phyloP scores from a whole-genome alignment of 2,888 invertebrate genomes.

The Drosophila crucigera region DNA sequence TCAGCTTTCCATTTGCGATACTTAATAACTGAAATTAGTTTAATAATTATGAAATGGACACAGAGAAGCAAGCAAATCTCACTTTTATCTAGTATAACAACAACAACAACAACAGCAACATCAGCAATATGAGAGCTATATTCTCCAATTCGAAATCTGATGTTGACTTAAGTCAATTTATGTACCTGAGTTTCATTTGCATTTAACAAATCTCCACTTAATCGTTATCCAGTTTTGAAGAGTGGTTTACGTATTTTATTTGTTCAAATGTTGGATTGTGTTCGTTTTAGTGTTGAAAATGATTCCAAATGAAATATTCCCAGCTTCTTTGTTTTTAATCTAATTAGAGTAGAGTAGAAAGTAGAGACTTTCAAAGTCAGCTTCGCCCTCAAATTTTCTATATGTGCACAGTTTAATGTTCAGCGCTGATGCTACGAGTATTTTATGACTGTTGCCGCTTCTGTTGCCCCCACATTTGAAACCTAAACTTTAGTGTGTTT shows the following conservation, averaged over 20 bases:
- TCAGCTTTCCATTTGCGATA: constrained; percentile 1
- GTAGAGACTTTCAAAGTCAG: constrained; percentile 1
- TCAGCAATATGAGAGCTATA: too few relatives aligned
- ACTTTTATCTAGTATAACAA: not conserved
- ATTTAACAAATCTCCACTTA: not conserved
- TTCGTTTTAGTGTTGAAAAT: not conserved
- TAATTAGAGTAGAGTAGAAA: not conserved
- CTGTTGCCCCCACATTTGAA: constrained; percentile 31
- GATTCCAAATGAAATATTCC: not conserved
- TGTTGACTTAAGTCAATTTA: not conserved
- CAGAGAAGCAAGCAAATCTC: not conserved
- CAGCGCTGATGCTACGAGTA: constrained; percentile 8
- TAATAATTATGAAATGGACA: not conserved
- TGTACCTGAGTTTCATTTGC: not conserved
- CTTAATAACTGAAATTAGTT: not conserved
- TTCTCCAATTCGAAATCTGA: not conserved
- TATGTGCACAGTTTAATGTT: constrained; percentile 2
- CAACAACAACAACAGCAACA: not conserved
- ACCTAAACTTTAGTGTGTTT: constrained; percentile 35
- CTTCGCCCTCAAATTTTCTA: not conserved
- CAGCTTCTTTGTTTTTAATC: too few relatives aligned
- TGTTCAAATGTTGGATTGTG: too few relatives aligned
- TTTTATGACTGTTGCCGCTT: constrained; percentile 22
- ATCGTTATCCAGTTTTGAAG: not conserved
- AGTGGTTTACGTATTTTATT: not conserved